Base-by-base conservation (phyloP, 2,113 vertebrate species). In the Beaufortia kweichowensis region DNA sequence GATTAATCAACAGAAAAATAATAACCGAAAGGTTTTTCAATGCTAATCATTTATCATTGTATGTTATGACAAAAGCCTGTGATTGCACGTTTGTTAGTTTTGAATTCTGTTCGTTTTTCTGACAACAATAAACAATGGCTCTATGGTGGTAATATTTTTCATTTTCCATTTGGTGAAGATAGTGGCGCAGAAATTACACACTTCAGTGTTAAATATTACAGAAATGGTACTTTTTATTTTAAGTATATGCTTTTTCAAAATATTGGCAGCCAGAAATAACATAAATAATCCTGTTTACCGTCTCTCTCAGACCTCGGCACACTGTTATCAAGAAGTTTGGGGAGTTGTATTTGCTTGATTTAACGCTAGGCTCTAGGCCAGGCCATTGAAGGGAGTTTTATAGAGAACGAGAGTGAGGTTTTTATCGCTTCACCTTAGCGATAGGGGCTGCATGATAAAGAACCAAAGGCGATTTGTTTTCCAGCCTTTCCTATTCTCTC, bases 361-460 rank as follows among this genome's bases (percentile, higher is more conserved):
- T 70, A 70, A 70, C 2, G 6, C n/a, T 21, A 70, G 67, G 12
- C 48, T 69, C 6, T 55, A 12, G 29, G 67, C 48, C 67, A 69
- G 12, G 6, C 48, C 29, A 35, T 33, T 35, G 35, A 67, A 29
- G 39, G 21, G 55, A 21, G 15, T 71, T 35, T 59, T 57, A 73
- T 65, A 57, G 48, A 43, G 46, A 43, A 56, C 31, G 60, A 23
- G 65, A 76, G 28, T 70, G 56, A 50, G 48, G 48, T 35, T 80
- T 63, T 70, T 71, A 65, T 29, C 28, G 19, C 35, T 70, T 33
- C 28, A 15, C 53, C 67, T 76, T 55, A 65, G 63, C 33, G 75
- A 69, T 69, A 46, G 65, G 56, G 28, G 56, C 55, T 50, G 65
- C 75, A 77, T 77, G 59, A 77, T 72, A 66, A 80, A 67, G 63